phyloP scores from a whole-genome alignment of 2,888 invertebrate genomes.

The Platycheirus albimanus region DNA sequence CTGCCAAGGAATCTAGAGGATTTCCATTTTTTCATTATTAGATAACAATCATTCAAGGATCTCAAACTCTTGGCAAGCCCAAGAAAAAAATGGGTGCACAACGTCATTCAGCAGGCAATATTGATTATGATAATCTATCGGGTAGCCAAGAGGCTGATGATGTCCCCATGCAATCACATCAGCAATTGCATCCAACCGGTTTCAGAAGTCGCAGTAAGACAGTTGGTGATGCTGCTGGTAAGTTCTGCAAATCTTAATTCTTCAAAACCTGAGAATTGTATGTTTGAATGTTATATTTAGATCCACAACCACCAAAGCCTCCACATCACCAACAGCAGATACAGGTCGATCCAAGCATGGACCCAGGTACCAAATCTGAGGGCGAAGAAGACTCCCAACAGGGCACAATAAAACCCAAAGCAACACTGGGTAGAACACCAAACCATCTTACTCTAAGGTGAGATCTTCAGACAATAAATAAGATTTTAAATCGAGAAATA shows the following conservation, averaged over 20 bases:
- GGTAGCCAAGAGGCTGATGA: constrained; percentile 90
- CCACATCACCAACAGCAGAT: constrained; percentile 82
- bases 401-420: constrained; percentile 86
- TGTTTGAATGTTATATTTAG: constrained; percentile 17
- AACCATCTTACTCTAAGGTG: constrained; percentile 95
- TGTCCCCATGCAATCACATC: constrained; percentile 81
- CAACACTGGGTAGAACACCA: constrained; percentile 92
- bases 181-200: constrained; percentile 80
- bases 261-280: constrained; percentile 24
- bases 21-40: constrained; percentile 75
- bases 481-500: no score
- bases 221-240: constrained; percentile 92
- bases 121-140: constrained; percentile 92
- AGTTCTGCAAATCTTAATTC: constrained; percentile 67
- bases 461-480: constrained; percentile 48
- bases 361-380: constrained; percentile 92
- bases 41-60: constrained; percentile 88
- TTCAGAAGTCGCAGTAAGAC: constrained; percentile 95
- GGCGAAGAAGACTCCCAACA: constrained; percentile 92
- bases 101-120: constrained; percentile 91
- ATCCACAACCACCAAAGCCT: constrained; percentile 77
- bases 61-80: constrained; percentile 92
- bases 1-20: neutral
- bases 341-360: constrained; percentile 84
- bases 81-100: constrained; percentile 90